These are phyloP conservation scores for Arbacia lixula DNA, from an alignment of 53 echinoderm and acorn worm species.

Conservation along the genomic window DNA sequence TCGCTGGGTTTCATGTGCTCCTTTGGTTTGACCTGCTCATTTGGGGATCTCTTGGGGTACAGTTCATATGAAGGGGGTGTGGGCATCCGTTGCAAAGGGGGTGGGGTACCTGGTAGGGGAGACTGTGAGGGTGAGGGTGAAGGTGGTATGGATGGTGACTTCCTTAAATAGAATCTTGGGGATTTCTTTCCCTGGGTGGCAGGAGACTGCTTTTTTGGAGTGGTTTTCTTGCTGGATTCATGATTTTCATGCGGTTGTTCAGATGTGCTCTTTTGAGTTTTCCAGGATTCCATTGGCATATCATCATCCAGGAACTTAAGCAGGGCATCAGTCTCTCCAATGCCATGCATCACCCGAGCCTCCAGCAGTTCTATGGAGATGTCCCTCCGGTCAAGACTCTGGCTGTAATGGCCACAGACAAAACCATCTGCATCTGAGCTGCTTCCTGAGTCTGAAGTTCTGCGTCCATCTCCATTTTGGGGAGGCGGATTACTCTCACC, in stretches of 20 bases:
- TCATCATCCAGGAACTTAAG: slow-evolving; percentile 85
- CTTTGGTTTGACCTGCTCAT: not conserved
- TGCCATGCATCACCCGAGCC: slow-evolving; percentile 91
- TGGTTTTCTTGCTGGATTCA: not conserved
- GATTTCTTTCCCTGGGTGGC: not conserved
- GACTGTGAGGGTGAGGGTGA: not conserved
- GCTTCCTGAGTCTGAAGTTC: slow-evolving; percentile 20
- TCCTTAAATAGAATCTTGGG: not conserved
- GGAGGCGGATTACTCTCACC: not conserved
- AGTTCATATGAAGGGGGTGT: not conserved
- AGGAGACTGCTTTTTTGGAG: slow-evolving; percentile 1
- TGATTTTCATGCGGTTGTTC: slow-evolving; percentile 8
- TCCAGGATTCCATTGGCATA: slow-evolving; percentile 78
- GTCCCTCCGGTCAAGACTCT: slow-evolving; percentile 75
- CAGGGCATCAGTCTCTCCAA: slow-evolving; percentile 97
- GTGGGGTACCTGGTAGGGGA: slow-evolving; percentile 14
- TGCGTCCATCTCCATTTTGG: slow-evolving; percentile 7
- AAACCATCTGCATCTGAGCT: slow-evolving; percentile 66
- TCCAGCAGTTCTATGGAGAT: slow-evolving; percentile 90
- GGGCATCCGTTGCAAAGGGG: slow-evolving; percentile 32
- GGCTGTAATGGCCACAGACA: slow-evolving; percentile 46
- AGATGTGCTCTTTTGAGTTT: slow-evolving; percentile 3
- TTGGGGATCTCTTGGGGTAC: slow-evolving; percentile 3
- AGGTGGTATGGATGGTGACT: not conserved
- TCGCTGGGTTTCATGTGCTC: slow-evolving; percentile 64